Base-by-base conservation (phyloP, 2,797 vertebrate genomes). In the Centroberyx gerrardi region DNA sequence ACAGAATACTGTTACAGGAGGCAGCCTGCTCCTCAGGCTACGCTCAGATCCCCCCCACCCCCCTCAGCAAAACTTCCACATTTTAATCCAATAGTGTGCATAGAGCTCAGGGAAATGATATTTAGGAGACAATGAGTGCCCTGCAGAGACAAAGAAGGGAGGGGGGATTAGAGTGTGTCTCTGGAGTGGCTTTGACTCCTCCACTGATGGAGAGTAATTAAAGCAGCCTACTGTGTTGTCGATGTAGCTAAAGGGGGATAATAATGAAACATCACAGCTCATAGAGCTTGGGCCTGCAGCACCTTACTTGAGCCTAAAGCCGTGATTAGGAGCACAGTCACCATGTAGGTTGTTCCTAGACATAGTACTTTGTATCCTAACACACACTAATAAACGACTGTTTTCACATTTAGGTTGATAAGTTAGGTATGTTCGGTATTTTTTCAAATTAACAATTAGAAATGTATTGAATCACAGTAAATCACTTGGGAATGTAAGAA, bases 161-260 rank as follows among this genome's bases (percentile, higher is more conserved):
- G 85, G 88, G 66, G 87, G 87, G 90, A 92, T 90, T 93, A 90
- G 90, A 85, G 90, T 81, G 84, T 87, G 88, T 88, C 89, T 90
- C 92, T 92, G 86, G 93, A 92, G 90, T 93, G 86, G 88, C 82
- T 90, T 85, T 87, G 84, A 92, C 88, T 94, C 86, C 81, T 84
- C 82, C 75, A 86, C 93, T 92, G 91, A 94, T 91, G 88, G 92
- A 91, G 87, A 93, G 90, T 93, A 93, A 94, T 95, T 92, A 94
- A 93, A 94, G 89, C 85, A 78, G 87, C 92, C 89, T 91, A 90
- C 92, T 93, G 89, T 87, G 91, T 89, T 86, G 89, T 88, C 81
- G 73, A 90, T 89, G 90, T 87, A 85, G 93, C 93, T 92, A 87
- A 90, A 88, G 91, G 90, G 87, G 76, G 87, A 87, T 93, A 89